These are phyloP conservation scores for Onychostoma macrolepis DNA, from an alignment of 2,113 vertebrate genomes.

Conservation along the genomic window DNA sequence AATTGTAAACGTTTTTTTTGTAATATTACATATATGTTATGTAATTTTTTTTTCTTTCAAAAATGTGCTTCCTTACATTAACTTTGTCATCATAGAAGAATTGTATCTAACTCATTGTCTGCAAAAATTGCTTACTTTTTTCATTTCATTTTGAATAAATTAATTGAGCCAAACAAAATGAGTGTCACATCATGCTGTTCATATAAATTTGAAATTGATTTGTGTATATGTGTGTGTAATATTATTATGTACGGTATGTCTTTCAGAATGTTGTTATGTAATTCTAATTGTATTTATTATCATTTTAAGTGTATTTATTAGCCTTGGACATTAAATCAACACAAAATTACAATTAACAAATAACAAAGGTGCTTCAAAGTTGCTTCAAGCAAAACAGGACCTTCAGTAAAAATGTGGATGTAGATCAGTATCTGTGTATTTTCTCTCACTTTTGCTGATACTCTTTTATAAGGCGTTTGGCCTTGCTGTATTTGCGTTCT, in stretches of 20 bases:
- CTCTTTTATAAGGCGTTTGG: slow-evolving; percentile 96
- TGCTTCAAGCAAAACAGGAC: neutral
- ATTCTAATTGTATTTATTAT: neutral
- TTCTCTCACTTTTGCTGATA: slow-evolving; percentile 93
- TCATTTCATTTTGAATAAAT: neutral
- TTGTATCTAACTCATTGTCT: neutral
- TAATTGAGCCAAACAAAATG: neutral
- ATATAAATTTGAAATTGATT: neutral
- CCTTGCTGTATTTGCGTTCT: slow-evolving; percentile 98
- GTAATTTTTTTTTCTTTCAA: neutral
- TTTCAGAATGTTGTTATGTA: neutral
- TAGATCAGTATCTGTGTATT: neutral
- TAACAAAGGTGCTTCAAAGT: neutral
- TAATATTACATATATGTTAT: too few species aligned
- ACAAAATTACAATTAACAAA: neutral
- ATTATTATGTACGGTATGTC: neutral
- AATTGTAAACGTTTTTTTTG: too few species aligned
- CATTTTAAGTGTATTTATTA: neutral
- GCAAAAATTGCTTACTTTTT: too few species aligned
- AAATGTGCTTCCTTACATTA: neutral
- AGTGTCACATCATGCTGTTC: neutral
- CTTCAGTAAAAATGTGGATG: neutral
- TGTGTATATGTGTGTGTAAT: too few species aligned
- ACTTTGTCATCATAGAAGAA: neutral
- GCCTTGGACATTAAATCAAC: neutral